Conservation (phyloP, 2,888 invertebrate species). For the Mycalesis mineus region DNA sequence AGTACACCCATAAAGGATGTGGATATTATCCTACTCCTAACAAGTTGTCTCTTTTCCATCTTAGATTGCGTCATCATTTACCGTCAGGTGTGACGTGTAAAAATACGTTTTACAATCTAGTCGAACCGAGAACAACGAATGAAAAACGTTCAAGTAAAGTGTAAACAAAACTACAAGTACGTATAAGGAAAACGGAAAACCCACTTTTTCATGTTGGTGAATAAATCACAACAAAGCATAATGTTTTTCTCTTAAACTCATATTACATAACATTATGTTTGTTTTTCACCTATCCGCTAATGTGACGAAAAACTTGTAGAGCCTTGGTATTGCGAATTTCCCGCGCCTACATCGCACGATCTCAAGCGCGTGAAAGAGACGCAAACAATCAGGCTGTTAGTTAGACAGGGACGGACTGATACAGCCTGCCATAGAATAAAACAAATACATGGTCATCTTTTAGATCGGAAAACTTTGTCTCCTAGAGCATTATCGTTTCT, state of each 20-base stretch:
- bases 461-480: slow-evolving; percentile 14
- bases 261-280: not conserved
- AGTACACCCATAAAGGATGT: too few species aligned
- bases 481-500: slow-evolving; percentile 15
- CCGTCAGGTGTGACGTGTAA: too few species aligned
- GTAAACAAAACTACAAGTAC: too few species aligned
- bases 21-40: too few species aligned
- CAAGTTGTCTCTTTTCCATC: too few species aligned
- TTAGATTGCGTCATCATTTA: too few species aligned
- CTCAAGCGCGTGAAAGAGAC: slow-evolving; percentile 18
- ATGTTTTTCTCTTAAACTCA: not conserved
- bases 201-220: too few species aligned
- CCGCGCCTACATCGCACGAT: slow-evolving; percentile 23
- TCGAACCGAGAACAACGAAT: too few species aligned
- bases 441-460: not conserved
- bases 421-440: slow-evolving; percentile 48
- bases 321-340: slow-evolving; percentile 23
- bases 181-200: too few species aligned
- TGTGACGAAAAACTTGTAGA: slow-evolving; percentile 24
- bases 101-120: too few species aligned
- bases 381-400: slow-evolving; percentile 10
- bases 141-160: too few species aligned
- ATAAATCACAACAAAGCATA: not conserved
- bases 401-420: slow-evolving; percentile 42
- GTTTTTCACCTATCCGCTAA: slow-evolving; percentile 8